These are phyloP conservation scores for Caenorhabditis drosophilae DNA, from an alignment of 2,888 invertebrate species.

Conservation along the genomic window DNA sequence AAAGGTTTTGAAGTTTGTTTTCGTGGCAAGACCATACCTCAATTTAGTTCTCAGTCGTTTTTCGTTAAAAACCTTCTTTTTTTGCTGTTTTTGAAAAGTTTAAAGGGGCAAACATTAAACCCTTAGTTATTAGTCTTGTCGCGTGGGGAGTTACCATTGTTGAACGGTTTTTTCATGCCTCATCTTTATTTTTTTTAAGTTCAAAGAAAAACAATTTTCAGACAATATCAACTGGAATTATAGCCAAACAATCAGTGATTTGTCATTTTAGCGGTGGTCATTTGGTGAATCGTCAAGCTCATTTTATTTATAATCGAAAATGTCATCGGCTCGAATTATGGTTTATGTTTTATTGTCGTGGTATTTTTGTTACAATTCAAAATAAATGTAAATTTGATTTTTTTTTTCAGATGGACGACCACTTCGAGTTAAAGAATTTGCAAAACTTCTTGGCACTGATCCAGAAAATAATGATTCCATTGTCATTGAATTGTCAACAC, in stretches of 20 bases:
- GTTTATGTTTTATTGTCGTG: constrained; percentile 39
- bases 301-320: constrained; percentile 30
- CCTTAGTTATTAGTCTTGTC: background rate
- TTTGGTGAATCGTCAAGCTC: constrained; percentile 27
- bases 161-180: too few species aligned
- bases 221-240: constrained; percentile 14
- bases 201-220: background rate
- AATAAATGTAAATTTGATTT: background rate
- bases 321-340: constrained; percentile 24
- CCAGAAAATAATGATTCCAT: constrained; percentile 37
- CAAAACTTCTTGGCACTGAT: constrained; percentile 36
- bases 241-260: constrained; percentile 32
- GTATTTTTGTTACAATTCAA: constrained; percentile 4
- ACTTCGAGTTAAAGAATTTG: constrained; percentile 23
- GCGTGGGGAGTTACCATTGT: background rate
- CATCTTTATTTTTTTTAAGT: too few species aligned
- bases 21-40: too few species aligned
- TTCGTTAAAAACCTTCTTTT: too few species aligned
- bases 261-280: constrained; percentile 28
- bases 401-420: constrained; percentile 20
- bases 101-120: background rate
- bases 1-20: too few species aligned
- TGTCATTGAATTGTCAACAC: constrained; percentile 30
- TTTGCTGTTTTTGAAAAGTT: too few species aligned
- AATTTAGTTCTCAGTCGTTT: background rate